Conservation (phyloP, 2,888 invertebrate species). For the Trilocha varians region DNA sequence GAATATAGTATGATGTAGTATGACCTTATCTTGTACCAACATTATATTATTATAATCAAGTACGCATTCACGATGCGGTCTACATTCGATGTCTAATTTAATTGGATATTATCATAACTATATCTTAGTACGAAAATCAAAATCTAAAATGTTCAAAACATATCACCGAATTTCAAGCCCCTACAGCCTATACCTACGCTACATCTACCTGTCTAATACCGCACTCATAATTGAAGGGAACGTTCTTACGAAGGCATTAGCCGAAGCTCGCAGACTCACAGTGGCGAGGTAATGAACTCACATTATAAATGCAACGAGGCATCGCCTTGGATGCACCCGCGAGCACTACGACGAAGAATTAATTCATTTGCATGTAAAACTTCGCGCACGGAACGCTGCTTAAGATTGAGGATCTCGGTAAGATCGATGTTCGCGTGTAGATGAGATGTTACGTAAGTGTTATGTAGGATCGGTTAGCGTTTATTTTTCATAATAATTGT, state of each 20-base stretch:
- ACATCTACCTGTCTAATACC: slow-evolving; percentile 60
- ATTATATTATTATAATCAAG: too few relatives aligned
- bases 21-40: too few relatives aligned
- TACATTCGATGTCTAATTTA: too few relatives aligned
- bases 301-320: slow-evolving; percentile 72
- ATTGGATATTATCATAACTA: too few relatives aligned
- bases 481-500: too few relatives aligned
- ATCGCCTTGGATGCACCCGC: slow-evolving; percentile 53
- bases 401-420: slow-evolving; percentile 34
- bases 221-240: slow-evolving; percentile 63
- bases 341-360: slow-evolving; percentile 63
- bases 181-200: slow-evolving; percentile 18
- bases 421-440: neutral
- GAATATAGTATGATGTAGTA: too few relatives aligned
- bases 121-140: too few relatives aligned
- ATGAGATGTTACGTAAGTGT: neutral
- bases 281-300: slow-evolving; percentile 63
- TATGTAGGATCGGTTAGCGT: too few relatives aligned
- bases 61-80: too few relatives aligned
- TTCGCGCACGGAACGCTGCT: slow-evolving; percentile 46
- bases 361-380: slow-evolving; percentile 72
- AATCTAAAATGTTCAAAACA: slow-evolving; percentile 11
- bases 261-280: slow-evolving; percentile 43
- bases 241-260: slow-evolving; percentile 68
- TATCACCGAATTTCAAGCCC: slow-evolving; percentile 8